Evolutionary conservation across 92 coral and sea anemone species (phyloP).

Genomic region (Zoanthus solanderi): DNA sequence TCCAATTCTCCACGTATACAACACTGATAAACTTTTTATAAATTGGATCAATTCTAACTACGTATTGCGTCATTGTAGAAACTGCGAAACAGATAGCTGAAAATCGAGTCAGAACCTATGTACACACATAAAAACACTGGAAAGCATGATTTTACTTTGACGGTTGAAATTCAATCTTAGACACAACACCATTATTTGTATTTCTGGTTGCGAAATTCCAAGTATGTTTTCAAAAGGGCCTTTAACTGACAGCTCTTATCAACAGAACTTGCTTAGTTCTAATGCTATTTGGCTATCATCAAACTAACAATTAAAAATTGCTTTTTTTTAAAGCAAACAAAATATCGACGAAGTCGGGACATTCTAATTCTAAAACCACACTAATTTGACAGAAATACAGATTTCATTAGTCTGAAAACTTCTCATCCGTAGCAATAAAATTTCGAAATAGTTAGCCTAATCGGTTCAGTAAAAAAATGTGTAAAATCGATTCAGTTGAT

Average conservation of each 20-base stretch:
- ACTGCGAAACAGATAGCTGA: not conserved
- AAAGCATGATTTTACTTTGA: not conserved
- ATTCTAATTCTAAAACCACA: not conserved
- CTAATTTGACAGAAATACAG: not conserved
- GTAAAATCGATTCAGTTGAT: not conserved
- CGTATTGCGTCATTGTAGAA: conserved; percentile 18
- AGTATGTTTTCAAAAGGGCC: not conserved
- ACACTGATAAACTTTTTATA: conserved; percentile 35
- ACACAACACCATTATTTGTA: conserved; percentile 21
- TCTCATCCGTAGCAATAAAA: conserved; percentile 20
- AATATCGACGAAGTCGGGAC: not conserved
- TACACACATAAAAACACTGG: not conserved
- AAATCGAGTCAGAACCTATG: not conserved
- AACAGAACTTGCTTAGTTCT: conserved; percentile 9
- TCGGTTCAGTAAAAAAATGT: not conserved
- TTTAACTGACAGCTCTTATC: conserved; percentile 34
- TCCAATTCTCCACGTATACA: conserved; percentile 14
- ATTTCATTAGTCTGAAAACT: not conserved
- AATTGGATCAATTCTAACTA: conserved; percentile 27
- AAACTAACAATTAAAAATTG: not conserved
- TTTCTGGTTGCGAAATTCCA: conserved; percentile 33
- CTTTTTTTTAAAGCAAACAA: not conserved
- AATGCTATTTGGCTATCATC: not conserved
- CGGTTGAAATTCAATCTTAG: conserved; percentile 27
- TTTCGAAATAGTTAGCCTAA: not conserved